Base-by-base conservation (phyloP, 1,140 invertebrate species). In the Drusus annulatus region DNA sequence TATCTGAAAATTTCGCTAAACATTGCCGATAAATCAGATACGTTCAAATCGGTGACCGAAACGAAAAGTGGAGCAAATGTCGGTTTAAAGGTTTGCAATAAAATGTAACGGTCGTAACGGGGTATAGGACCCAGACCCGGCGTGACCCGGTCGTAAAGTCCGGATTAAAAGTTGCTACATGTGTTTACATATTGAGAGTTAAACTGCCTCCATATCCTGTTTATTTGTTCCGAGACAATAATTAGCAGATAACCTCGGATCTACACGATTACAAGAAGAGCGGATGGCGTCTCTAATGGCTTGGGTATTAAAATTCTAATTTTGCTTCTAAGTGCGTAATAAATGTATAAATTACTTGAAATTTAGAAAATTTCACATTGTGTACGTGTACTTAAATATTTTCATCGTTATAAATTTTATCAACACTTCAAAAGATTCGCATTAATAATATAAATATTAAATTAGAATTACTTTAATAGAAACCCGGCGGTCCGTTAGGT, bases 31-130 rank as follows among this genome's bases (percentile, higher is more conserved):
- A 51, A 69, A 69, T 69, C 65, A 69, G 65, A 69, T 6, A n/a
- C 45, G 65, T 50, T 17, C 65, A 23, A 50, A 69, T 69, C 65
- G 65, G 7, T 69, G 65, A 23, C 65, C 65, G 65, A 69, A 69
- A 50, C 65, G 17, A 69, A 69, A 69, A 50, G 19, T 69, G 65
- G 65, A 69, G 65, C 31, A 69, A 69, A 69, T 51, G 65, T 69
- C 65, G 65, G 65, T 50, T 69, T 45, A 69, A 69, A 36, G 65
- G 65, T 36, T 19, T 51, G 65, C 45, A 69, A 69, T 69, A 69
- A 69, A 69, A 69, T 19, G 65, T 69, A 50, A 45, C n/a, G 65
- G n/a, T 13, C 65, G 36, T 69, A 69, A 1, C 17, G 8, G 31
- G 65, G 31, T 19, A 50, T 19, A 19, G 31, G 65, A n/a, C n/a